Base-by-base conservation (phyloP, 2,797 vertebrate species). In the Micromesistius poutassou region DNA sequence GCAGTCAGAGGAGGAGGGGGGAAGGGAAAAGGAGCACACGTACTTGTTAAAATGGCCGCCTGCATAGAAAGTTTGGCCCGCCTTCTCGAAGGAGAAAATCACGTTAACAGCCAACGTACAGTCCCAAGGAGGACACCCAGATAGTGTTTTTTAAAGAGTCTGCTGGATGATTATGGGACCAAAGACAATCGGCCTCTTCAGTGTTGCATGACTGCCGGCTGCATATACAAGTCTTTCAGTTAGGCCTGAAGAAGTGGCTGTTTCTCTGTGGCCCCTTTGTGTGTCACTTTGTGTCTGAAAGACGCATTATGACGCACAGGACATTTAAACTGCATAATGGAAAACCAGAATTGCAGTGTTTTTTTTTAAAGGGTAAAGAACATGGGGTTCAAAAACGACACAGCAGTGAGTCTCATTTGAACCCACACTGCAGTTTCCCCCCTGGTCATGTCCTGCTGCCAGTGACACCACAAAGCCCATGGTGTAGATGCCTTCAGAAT, bases 261-360 rank as follows among this genome's bases (percentile, higher is more conserved):
- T 33, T 42, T 71, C 86, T 85, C 81, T 88, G 81, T 79, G 38
- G 85, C 33, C 5, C 25, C 85, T 90, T 89, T 91, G 86, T 91
- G 71, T 40, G 79, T 71, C 75, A 55, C 77, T 81, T 77, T 74
- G 77, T 16, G 74, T 80, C 42, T 86, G 73, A 89, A 88, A 85
- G 77, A 80, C 72, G 14, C 81, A 79, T 82, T 88, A 78, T 88
- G 87, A 84, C 33, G n/a, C n/a, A n/a, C 30, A 46, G 72, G 88
- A 86, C 82, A 25, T 8, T 4, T 25, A 5, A n/a, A 25, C n/a
- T 7, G 55, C 8, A 19, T 62, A 7, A 84, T 84, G 86, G 76
- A 66, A 22, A 62, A 38, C 7, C 71, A 36, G 76, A 70, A 81
- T 28, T 74, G 76, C 78, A 87, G 84, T 88, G 80, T 77, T 83